These are phyloP conservation scores for Ictalurus punctatus DNA, from an alignment of 2,113 vertebrate species.

Conservation along the genomic window DNA sequence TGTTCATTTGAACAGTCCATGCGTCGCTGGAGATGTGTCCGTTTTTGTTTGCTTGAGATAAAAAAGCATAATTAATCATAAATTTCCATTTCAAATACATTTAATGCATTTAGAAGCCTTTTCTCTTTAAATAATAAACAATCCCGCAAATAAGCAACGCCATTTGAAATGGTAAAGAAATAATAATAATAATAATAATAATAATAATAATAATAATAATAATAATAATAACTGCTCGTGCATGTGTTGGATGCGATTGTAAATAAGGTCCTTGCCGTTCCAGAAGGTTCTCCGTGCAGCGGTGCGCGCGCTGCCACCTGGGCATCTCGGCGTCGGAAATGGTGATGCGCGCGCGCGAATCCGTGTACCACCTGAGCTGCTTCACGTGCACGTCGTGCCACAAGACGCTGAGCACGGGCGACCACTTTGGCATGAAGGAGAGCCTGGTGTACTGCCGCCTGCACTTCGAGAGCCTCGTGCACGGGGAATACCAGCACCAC, in stretches of 20 bases:
- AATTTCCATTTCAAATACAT: neutral
- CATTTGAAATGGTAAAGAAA: neutral
- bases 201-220: neutral
- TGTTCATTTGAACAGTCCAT: no score
- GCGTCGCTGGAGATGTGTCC: neutral
- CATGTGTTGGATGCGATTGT: neutral
- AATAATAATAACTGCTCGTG: neutral
- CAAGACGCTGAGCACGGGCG: conserved; percentile 96
- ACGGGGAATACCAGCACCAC: conserved; percentile 81
- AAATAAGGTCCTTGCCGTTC: conserved; percentile 73
- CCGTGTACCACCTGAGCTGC: conserved; percentile 98
- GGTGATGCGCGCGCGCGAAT: conserved; percentile 98
- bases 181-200: neutral
- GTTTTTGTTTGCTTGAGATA: neutral
- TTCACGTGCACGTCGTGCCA: conserved; percentile 98
- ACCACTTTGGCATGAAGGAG: conserved; percentile 99
- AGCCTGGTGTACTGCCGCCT: conserved; percentile 96
- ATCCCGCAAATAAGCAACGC: neutral
- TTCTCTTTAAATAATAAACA: neutral
- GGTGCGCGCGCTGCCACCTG: conserved; percentile 99
- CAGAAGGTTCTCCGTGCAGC: conserved; percentile 99
- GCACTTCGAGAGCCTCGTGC: conserved; percentile 95
- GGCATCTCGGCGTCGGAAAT: conserved; percentile 98
- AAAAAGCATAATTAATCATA: neutral
- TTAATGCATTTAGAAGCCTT: neutral